These are phyloP conservation scores for Heteromyza rotundicornis DNA, from an alignment of 2,888 invertebrate genomes.

Conservation along the genomic window DNA sequence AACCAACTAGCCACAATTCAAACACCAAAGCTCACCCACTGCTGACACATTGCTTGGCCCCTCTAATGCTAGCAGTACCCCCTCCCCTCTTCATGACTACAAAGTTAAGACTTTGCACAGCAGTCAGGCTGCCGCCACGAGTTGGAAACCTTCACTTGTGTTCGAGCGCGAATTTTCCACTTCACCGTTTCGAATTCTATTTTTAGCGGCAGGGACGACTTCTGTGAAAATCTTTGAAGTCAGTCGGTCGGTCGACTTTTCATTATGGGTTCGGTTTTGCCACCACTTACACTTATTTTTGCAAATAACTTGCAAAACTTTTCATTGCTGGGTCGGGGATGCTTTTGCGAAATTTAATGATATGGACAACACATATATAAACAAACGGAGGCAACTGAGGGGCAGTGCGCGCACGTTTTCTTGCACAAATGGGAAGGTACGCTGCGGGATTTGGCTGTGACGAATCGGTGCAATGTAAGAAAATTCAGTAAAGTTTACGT, in stretches of 20 bases:
- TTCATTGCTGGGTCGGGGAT: neutral
- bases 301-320: neutral
- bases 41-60: constrained; percentile 5
- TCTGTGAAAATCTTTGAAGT: too few species aligned
- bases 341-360: too few species aligned
- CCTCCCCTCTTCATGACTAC: neutral
- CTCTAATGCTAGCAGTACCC: neutral
- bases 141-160: neutral
- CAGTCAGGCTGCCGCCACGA: constrained; percentile 1
- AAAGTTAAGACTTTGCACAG: neutral
- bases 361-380: too few species aligned
- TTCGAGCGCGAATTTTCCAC: neutral
- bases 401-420: neutral
- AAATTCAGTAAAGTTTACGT: too few species aligned
- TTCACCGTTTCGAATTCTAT: neutral
- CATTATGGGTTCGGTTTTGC: too few species aligned
- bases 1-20: too few species aligned
- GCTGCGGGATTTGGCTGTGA: too few species aligned
- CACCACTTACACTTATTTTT: neutral
- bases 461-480: too few species aligned
- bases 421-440: constrained; percentile 1
- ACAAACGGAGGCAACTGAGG: too few species aligned
- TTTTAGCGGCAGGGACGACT: neutral
- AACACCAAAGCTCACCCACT: constrained; percentile 9
- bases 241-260: too few species aligned